A percentile compares a stretch with the other conserved stretches of the same genome.
Evolutionary conservation across 2,113 vertebrate genomes (phyloP).

Genomic region (Paradoxurus hermaphroditus): DNA sequence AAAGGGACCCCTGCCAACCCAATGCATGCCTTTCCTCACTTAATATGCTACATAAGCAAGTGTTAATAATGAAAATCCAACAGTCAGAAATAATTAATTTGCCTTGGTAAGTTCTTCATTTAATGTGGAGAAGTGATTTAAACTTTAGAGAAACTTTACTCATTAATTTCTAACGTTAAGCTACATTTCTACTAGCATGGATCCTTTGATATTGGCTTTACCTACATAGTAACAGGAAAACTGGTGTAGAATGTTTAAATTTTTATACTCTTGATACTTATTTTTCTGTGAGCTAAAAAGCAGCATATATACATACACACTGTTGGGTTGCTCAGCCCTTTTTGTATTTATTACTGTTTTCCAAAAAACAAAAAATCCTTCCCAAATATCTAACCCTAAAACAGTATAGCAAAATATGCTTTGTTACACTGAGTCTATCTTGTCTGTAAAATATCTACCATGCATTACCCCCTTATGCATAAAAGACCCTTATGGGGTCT

Average conservation of each 20-base stretch:
- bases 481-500: neutral
- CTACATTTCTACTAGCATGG: neutral
- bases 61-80: neutral
- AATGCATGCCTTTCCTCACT: neutral
- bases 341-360: neutral
- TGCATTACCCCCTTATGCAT: neutral
- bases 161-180: constrained; percentile 50
- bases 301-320: neutral
- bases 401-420: neutral
- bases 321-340: neutral
- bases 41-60: neutral
- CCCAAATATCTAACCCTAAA: neutral
- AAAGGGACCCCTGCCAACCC: neutral
- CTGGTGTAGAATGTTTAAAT: neutral
- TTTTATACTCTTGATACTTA: neutral
- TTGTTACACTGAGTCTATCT: neutral
- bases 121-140: constrained; percentile 8
- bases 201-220: constrained; percentile 27
- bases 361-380: neutral
- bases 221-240: neutral
- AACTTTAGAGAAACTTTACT: neutral
- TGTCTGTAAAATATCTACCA: neutral
- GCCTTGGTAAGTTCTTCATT: neutral
- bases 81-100: constrained; percentile 24
- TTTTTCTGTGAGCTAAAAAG: neutral